Base-by-base conservation (phyloP, 1,140 invertebrate species). In the Laupala kohalensis region DNA sequence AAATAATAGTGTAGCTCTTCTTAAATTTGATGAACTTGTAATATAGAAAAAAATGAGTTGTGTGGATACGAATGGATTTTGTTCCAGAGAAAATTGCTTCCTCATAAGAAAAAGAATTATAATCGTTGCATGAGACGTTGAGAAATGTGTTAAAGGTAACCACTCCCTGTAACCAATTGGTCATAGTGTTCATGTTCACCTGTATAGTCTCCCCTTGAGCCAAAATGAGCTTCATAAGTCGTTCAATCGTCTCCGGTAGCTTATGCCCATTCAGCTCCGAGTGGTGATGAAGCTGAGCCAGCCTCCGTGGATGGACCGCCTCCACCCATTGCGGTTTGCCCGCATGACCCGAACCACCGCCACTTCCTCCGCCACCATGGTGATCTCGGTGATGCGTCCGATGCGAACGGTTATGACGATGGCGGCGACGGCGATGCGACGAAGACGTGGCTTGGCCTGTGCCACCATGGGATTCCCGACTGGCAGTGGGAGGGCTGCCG, bases 161-260 rank as follows among this genome's bases (percentile, higher is more conserved):
- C n/a, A n/a, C n/a, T n/a, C n/a, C n/a, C n/a, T n/a, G n/a, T n/a
- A n/a, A n/a, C n/a, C n/a, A n/a, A n/a, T n/a, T n/a, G n/a, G n/a
- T n/a, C n/a, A n/a, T n/a, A n/a, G n/a, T n/a, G n/a, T n/a, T n/a
- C n/a, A n/a, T n/a, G n/a, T n/a, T n/a, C n/a, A n/a, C n/a, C n/a
- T 90, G 86, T 73, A 93, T 90, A n/a, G 89, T 90, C 77, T 90
- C 87, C 75, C 90, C 91, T 81, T 93, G 91, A n/a, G 88, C 87
- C 71, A 92, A 82, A 73, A 93, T 91, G 73, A 92, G 83, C 74
- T 90, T 89, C 72, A 91, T 86, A 19, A 93, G 83, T 72, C 87
- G 84, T 72, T 92, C 89, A 69, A 88, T 88, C 69, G 79, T 82
- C 75, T 81, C 84, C 74, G 79, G 71, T 77, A 80, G n/a, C 76